Conservation (phyloP, 2,888 invertebrate species). For the Polietes domitor region DNA sequence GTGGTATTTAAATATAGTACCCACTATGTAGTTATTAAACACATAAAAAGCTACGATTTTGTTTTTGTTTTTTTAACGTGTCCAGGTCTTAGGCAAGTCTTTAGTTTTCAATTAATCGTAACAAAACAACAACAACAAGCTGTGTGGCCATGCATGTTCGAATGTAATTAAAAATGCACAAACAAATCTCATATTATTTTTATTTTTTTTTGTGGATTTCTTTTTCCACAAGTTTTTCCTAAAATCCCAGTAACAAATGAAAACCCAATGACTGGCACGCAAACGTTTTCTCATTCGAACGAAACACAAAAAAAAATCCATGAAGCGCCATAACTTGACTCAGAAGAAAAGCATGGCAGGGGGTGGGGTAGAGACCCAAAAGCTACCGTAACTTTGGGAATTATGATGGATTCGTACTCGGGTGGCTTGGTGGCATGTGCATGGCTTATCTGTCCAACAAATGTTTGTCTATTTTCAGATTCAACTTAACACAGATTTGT, state of each 20-base stretch:
- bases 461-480: background rate
- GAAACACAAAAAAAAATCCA: background rate
- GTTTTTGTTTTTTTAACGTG: too few relatives aligned
- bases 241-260: background rate
- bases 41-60: too few relatives aligned
- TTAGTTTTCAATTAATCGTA: conserved; percentile 32
- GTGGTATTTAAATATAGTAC: too few relatives aligned
- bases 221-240: background rate
- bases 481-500: too few relatives aligned
- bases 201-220: background rate
- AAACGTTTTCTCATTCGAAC: background rate
- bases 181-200: conserved; percentile 48
- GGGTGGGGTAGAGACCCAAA: background rate
- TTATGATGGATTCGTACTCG: conserved; percentile 16
- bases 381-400: conserved; percentile 1
- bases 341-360: too few relatives aligned
- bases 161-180: conserved; percentile 58
- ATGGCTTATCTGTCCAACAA: background rate
- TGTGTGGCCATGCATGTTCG: conserved; percentile 49
- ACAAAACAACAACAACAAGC: background rate
- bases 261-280: conserved; percentile 19
- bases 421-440: too few relatives aligned
- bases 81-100: background rate
- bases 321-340: conserved; percentile 7
- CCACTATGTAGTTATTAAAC: too few relatives aligned